These are phyloP conservation scores for Cliona cf. orientalis DNA, from an alignment of 37 sponge, comb jelly and placozoan species.

Conservation along the genomic window DNA sequence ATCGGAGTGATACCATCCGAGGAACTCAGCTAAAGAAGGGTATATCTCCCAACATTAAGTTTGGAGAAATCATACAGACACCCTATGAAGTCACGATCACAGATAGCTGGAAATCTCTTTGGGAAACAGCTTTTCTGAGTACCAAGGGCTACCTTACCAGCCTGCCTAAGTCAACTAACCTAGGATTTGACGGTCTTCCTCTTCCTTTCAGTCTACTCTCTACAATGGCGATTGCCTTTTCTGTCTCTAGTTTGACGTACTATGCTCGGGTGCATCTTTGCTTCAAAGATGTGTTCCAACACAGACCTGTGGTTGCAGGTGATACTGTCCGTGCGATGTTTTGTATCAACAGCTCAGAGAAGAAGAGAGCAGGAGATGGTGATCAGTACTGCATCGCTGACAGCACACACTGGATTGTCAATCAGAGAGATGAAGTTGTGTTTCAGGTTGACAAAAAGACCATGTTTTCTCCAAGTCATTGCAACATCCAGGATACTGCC, in stretches of 20 bases:
- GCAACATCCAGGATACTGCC: too few relatives aligned
- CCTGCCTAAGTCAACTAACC: background rate
- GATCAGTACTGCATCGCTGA: conserved; percentile 25
- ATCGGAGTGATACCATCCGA: background rate
- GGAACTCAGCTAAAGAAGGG: background rate
- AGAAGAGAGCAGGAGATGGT: background rate
- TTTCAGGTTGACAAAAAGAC: conserved; percentile 30
- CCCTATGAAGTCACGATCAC: conserved; percentile 24
- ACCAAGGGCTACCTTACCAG: background rate
- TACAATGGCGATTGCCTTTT: conserved; percentile 14
- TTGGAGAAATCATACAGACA: conserved; percentile 1
- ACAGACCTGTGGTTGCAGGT: conserved; percentile 17
- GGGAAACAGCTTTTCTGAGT: conserved; percentile 36
- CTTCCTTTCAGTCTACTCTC: conserved; percentile 16
- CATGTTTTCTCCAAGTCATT: conserved; percentile 31
- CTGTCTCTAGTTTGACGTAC: conserved; percentile 15
- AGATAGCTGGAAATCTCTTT: conserved; percentile 30
- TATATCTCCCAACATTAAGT: background rate
- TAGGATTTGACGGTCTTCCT: background rate
- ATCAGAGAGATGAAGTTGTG: conserved; percentile 25
- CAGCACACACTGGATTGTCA: conserved; percentile 34
- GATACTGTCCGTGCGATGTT: conserved; percentile 27
- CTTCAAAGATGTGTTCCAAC: conserved; percentile 20
- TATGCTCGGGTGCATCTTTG: conserved; percentile 31
- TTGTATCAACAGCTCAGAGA: background rate